These are phyloP conservation scores for Lasioglossum marginatum DNA, from an alignment of 2,888 invertebrate genomes.

Conservation along the genomic window DNA sequence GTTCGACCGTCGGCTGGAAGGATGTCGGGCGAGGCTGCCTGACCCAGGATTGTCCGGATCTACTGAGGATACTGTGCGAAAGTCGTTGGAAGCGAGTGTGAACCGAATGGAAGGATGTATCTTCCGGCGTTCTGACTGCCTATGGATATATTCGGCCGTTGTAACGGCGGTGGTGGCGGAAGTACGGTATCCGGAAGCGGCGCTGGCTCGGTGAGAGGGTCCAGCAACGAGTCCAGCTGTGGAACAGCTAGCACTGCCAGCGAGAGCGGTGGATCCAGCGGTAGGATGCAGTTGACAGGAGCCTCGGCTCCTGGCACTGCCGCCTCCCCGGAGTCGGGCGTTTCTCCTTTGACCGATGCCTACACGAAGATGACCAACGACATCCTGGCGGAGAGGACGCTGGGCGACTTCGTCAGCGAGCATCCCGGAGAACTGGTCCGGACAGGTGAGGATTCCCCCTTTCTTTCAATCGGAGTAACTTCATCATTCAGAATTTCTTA, in stretches of 20 bases:
- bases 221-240: slow-evolving; percentile 71
- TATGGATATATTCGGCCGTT: slow-evolving; percentile 84
- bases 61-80: slow-evolving; percentile 16
- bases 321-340: slow-evolving; percentile 83
- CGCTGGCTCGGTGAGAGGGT: slow-evolving; percentile 71
- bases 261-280: slow-evolving; percentile 65
- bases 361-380: slow-evolving; percentile 93
- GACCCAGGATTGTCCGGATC: slow-evolving; percentile 16
- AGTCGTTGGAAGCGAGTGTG: slow-evolving; percentile 38
- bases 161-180: slow-evolving; percentile 81
- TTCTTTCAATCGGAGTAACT: not conserved
- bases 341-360: slow-evolving; percentile 83
- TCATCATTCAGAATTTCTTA: too few relatives aligned
- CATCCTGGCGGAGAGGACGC: slow-evolving; percentile 94
- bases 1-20: slow-evolving; percentile 29
- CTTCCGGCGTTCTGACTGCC: slow-evolving; percentile 82
- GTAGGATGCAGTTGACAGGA: slow-evolving; percentile 83
- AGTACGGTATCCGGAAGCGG: slow-evolving; percentile 77
- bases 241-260: slow-evolving; percentile 65
- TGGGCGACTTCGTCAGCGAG: slow-evolving; percentile 94
- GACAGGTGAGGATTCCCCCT: slow-evolving; percentile 86
- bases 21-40: slow-evolving; percentile 35
- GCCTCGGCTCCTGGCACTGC: slow-evolving; percentile 83
- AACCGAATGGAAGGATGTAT: slow-evolving; percentile 79
- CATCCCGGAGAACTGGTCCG: slow-evolving; percentile 96